These are phyloP conservation scores for Harmothoe impar DNA, from an alignment of 2,888 invertebrate genomes.

Conservation along the genomic window DNA sequence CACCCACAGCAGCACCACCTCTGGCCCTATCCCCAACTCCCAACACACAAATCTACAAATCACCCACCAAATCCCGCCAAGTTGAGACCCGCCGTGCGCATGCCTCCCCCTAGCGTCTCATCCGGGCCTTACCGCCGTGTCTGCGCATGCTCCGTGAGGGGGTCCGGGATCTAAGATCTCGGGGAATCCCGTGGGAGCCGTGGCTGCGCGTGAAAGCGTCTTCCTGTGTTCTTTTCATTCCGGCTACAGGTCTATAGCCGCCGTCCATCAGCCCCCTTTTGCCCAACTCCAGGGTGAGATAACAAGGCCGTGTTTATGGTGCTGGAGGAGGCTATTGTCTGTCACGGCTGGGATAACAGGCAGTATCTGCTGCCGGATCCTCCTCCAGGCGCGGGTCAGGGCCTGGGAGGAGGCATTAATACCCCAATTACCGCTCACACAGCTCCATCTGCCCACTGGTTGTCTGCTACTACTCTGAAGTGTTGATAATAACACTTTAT, in stretches of 20 bases:
- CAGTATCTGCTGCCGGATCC: background rate
- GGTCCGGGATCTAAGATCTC: background rate
- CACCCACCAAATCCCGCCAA: background rate
- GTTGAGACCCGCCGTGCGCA: background rate
- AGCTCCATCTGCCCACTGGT: too few relatives aligned
- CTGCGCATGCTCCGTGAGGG: background rate
- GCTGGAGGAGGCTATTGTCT: background rate
- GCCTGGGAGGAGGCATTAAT: background rate
- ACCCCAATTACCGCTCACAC: background rate
- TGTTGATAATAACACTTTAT: too few relatives aligned
- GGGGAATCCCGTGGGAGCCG: background rate
- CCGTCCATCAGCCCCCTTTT: too few relatives aligned
- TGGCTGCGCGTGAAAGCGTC: background rate
- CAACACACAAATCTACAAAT: background rate
- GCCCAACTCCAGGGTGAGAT: background rate
- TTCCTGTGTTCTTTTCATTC: constrained; percentile 22
- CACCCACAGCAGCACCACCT: background rate
- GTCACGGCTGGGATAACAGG: constrained; percentile 9
- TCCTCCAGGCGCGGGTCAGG: background rate
- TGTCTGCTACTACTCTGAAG: too few relatives aligned
- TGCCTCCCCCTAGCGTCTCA: background rate
- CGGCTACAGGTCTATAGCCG: too few relatives aligned
- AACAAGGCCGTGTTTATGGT: background rate
- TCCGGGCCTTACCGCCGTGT: background rate
- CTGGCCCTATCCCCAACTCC: background rate